Percentiles rank a stretch among this genome's conserved stretches.
These are phyloP conservation scores for Anser brachyrhynchus DNA, from an alignment of 2,113 vertebrate genomes.

Conservation along the genomic window DNA sequence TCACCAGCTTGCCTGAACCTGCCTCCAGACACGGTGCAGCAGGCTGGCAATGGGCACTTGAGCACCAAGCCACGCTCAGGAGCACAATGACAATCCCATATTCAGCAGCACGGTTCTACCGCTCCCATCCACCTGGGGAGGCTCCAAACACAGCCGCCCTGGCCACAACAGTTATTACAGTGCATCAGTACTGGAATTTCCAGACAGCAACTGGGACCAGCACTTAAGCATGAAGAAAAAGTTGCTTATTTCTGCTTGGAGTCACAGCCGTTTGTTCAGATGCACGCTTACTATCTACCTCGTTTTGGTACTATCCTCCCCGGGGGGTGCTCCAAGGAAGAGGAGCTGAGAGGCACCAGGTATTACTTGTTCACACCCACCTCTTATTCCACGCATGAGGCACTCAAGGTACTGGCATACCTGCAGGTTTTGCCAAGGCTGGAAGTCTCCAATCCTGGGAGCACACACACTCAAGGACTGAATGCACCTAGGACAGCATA, in stretches of 20 bases:
- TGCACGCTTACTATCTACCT: not conserved
- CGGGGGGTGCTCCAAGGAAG: not conserved
- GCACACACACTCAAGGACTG: accelerated
- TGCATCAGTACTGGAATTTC: not conserved
- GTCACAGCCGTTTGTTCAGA: not conserved
- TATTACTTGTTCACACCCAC: not conserved
- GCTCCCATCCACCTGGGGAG: not conserved
- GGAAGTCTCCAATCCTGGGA: not conserved
- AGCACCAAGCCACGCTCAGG: not conserved
- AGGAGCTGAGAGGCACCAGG: not conserved
- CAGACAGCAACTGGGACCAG: not conserved
- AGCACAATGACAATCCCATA: not conserved
- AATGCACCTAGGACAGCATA: accelerated
- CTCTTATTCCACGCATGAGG: not conserved
- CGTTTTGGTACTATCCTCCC: not conserved
- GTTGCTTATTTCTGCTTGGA: not conserved
- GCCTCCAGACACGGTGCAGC: not conserved
- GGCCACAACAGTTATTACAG: accelerated
- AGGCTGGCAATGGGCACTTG: not conserved
- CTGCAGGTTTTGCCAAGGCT: not conserved
- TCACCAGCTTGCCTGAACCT: not conserved
- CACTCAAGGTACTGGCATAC: not conserved
- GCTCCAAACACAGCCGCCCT: not conserved
- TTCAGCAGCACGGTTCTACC: not conserved
- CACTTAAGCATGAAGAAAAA: not conserved